Evolutionary conservation across 2,797 vertebrate species (phyloP), one percentile per base, ranked within the genome.

Genomic region (Sebastes vulpes): DNA sequence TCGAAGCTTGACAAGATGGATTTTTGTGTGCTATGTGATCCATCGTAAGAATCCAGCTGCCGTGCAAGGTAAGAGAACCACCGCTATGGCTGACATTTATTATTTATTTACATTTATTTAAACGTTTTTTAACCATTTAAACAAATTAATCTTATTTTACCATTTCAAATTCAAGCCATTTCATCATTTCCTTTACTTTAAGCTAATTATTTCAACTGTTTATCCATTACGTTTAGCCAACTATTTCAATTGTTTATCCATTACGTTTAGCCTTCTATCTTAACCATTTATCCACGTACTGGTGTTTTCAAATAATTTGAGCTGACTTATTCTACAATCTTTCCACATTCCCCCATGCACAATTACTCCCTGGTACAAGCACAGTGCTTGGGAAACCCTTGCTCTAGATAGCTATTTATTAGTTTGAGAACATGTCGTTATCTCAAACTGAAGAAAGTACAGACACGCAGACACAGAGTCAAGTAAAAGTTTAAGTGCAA

Each of bases 271-370:
- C 21, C 21, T 14, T 38, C 11, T 35, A 35, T 35, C 10, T 53
- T 4, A 21, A 11, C 28, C 10, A 16, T 23, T 11, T 48, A n/a
- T 63, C 3, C 29, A 42, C 2, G 9, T 25, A 32, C 31, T 32
- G 1, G 12, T 42, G 21, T 42, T 42, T 42, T 42, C 5, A 42
- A 42, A 42, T 42, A 3, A 42, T 42, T 42, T 42, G 12, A 42
- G 35, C 35, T 14, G 0, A 23, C 14, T 29, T n/a, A n/a, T 14
- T n/a, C 31, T 7, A 21, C 26, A 21, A 31, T 32, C 48, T 60
- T 2, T 32, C 21, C 9, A 32, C 1, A 0, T 1, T 35, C 35
- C 35, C 35, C 35, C 0, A 35, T 0, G 35, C 35, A 35, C 11
- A 35, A 35, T 5, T 18, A 50, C 20, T 7, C 25, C 5, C 14